Percentiles rank a stretch among this genome's conserved stretches.
These are phyloP conservation scores for Folsomia candida DNA, from an alignment of 2,888 invertebrate genomes.

Conservation along the genomic window DNA sequence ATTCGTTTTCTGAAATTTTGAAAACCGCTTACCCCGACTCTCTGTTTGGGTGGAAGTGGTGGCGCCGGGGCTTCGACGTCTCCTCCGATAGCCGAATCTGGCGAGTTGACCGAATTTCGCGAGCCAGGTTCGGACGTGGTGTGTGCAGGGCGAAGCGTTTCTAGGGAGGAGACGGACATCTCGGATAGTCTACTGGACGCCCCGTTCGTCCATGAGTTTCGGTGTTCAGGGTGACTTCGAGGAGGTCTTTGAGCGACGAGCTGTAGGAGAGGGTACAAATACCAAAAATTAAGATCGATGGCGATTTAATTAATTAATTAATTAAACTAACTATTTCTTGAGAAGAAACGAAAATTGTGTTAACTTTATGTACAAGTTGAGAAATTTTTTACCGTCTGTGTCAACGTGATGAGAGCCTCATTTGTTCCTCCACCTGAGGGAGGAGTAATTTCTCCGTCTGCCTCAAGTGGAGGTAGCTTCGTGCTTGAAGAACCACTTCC, in stretches of 20 bases:
- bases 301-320: not conserved
- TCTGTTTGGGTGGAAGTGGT: constrained; percentile 42
- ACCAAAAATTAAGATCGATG: not conserved
- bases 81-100: constrained; percentile 30
- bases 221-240: constrained; percentile 31
- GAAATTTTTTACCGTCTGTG: constrained; percentile 40
- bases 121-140: constrained; percentile 31
- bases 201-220: constrained; percentile 34
- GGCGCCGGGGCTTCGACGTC: constrained; percentile 36
- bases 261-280: constrained; percentile 22
- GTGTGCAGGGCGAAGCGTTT: constrained; percentile 10
- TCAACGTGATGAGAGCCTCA: constrained; percentile 36
- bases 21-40: constrained; percentile 16
- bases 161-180: constrained; percentile 30
- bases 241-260: constrained; percentile 46
- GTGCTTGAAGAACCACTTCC: not conserved
- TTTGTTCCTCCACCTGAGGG: constrained; percentile 24
- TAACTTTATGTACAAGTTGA: no score
- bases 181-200: constrained; percentile 14
- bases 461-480: constrained; percentile 32
- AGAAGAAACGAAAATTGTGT: no score
- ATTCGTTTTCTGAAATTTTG: no score
- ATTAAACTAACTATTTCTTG: not conserved
- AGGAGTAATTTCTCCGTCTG: not conserved
- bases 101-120: constrained; percentile 35